phyloP scores from a whole-genome alignment of 2,113 vertebrate genomes.

The Entomyzon cyanotis region DNA sequence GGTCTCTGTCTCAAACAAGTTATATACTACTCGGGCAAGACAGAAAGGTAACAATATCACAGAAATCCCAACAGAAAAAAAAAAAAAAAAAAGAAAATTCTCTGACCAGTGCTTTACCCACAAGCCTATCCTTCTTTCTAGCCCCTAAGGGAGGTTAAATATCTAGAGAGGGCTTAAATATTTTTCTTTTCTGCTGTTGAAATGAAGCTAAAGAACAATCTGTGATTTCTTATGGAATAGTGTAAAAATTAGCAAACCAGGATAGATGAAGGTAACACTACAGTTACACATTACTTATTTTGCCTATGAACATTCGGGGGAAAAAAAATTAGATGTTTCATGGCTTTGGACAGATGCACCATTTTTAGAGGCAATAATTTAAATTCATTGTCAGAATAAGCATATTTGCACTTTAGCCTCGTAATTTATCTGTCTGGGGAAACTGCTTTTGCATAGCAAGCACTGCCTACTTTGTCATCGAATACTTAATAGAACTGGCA shows the following conservation, averaged over 20 bases:
- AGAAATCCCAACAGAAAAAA: neutral
- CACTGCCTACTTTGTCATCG: neutral
- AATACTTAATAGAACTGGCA: neutral
- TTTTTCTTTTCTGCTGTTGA: neutral
- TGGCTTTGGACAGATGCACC: neutral
- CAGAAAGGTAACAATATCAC: neutral
- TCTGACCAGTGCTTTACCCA: neutral
- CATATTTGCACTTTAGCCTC: neutral
- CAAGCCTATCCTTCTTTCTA: neutral
- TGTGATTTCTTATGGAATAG: neutral
- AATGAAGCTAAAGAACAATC: neutral
- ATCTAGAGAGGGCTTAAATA: neutral
- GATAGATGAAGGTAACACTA: neutral
- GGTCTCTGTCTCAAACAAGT: neutral
- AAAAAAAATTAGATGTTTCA: neutral
- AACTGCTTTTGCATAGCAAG: neutral
- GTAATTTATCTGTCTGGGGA: constrained; percentile 1
- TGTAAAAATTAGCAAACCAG: neutral
- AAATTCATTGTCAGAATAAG: neutral
- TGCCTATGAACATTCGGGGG: neutral
- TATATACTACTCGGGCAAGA: neutral
- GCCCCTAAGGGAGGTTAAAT: neutral
- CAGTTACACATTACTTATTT: neutral
- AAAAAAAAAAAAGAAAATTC: neutral
- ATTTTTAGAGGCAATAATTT: constrained; percentile 15